phyloP scores from a whole-genome alignment of 2,888 invertebrate species.

The Pseudococcus jackbeardsleyi region DNA sequence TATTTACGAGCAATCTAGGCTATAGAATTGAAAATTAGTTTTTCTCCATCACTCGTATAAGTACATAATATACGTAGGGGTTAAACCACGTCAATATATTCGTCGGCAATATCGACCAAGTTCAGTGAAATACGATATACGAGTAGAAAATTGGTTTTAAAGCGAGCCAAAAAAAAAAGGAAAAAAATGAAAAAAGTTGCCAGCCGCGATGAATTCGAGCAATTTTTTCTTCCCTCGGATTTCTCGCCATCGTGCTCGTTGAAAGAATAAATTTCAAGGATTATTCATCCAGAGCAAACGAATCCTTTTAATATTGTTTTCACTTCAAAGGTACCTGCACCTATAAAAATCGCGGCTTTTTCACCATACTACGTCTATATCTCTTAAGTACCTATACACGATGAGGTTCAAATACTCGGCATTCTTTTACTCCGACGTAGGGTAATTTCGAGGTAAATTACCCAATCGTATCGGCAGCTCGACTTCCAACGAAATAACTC shows the following conservation, averaged over 20 bases:
- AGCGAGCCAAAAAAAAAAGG: constrained; percentile 17
- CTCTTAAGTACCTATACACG: no score
- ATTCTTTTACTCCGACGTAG: no score
- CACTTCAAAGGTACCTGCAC: not conserved
- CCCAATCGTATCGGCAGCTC: not conserved
- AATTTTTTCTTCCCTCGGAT: not conserved
- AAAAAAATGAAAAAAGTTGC: not conserved
- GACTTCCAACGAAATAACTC: no score
- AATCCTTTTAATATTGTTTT: not conserved
- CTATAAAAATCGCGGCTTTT: no score
- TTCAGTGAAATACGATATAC: not conserved
- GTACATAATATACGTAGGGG: not conserved
- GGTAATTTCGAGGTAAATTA: not conserved
- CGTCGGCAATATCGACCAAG: constrained; percentile 14
- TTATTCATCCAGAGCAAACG: not conserved
- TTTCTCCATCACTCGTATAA: not conserved
- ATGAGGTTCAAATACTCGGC: no score
- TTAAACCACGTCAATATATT: constrained; percentile 10
- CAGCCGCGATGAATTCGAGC: not conserved
- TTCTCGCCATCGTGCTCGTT: not conserved
- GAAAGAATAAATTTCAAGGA: not conserved
- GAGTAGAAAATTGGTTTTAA: not conserved
- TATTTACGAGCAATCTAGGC: not conserved
- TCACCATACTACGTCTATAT: no score
- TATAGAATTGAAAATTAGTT: not conserved